phyloP scores from a whole-genome alignment of 2,797 vertebrate species.

The Paramormyrops hopkinsi region DNA sequence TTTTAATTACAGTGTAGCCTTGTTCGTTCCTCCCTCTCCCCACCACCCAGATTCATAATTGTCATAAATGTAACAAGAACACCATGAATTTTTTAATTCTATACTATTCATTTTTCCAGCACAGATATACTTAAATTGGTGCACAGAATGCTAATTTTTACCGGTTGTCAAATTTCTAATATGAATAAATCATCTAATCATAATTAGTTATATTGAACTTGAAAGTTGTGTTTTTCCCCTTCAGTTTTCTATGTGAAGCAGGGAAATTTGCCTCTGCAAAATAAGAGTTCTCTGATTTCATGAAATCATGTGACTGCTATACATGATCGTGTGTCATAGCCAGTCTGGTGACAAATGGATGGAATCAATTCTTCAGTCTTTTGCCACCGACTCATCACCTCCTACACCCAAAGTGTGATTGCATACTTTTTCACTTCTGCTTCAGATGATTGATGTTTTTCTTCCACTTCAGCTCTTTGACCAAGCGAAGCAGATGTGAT shows the following conservation, averaged over 20 bases:
- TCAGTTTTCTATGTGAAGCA: background rate
- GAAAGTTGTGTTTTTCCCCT: conserved; percentile 4
- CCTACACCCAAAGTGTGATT: background rate
- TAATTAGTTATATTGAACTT: background rate
- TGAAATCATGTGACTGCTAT: conserved; percentile 24
- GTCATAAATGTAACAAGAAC: background rate
- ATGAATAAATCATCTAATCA: background rate
- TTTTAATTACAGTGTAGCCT: background rate
- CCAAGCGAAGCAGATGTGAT: background rate
- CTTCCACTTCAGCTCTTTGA: background rate
- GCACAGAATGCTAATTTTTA: background rate
- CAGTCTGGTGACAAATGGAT: background rate
- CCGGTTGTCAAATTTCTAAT: background rate
- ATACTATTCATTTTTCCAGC: background rate
- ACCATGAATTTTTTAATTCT: background rate
- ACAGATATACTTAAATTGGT: background rate
- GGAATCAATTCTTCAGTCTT: background rate
- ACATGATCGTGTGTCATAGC: background rate
- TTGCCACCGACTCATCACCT: background rate
- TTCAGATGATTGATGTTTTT: background rate
- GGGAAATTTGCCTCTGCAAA: conserved; percentile 8
- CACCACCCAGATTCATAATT: background rate
- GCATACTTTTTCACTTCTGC: background rate
- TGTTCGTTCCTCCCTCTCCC: background rate
- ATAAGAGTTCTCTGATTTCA: conserved; percentile 14